A percentile compares a stretch with the other conserved stretches of the same genome.
These are phyloP conservation scores for Melopsittacus undulatus DNA, from an alignment of 2,797 vertebrate genomes.

Conservation along the genomic window DNA sequence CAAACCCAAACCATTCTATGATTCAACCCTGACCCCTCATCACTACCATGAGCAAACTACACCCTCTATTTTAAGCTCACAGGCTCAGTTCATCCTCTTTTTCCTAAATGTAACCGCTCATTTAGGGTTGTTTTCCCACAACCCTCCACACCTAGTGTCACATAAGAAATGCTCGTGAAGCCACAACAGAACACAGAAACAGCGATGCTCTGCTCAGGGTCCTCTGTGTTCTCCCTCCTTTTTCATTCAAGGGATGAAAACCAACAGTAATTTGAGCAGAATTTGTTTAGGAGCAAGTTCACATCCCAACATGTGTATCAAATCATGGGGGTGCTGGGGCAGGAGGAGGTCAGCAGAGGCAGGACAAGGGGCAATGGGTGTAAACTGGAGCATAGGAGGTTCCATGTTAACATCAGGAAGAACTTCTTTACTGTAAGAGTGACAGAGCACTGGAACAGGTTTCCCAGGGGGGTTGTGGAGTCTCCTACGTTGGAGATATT, in stretches of 20 bases:
- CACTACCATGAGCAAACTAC: accelerated
- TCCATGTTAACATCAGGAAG: no score
- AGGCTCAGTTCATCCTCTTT: neutral
- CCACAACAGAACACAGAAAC: neutral
- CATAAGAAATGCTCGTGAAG: neutral
- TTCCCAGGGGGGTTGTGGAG: no score
- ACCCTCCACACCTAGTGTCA: accelerated
- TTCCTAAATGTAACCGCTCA: neutral
- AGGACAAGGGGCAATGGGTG: neutral
- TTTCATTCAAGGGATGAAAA: neutral
- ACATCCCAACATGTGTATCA: neutral
- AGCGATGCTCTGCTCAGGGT: neutral
- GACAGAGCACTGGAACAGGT: no score
- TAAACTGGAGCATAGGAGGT: no score
- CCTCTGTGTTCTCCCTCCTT: neutral
- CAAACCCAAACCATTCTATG: accelerated
- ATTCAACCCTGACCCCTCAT: neutral
- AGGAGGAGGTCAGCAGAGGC: neutral
- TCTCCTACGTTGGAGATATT: no score
- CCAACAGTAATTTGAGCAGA: neutral
- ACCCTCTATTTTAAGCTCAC: neutral
- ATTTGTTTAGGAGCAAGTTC: neutral
- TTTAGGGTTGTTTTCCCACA: neutral
- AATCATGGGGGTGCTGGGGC: neutral
- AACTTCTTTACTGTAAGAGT: no score